A percentile compares a stretch with the other conserved stretches of the same genome.
Conservation (phyloP, 2,797 vertebrate species). For the Centroberyx gerrardi region DNA sequence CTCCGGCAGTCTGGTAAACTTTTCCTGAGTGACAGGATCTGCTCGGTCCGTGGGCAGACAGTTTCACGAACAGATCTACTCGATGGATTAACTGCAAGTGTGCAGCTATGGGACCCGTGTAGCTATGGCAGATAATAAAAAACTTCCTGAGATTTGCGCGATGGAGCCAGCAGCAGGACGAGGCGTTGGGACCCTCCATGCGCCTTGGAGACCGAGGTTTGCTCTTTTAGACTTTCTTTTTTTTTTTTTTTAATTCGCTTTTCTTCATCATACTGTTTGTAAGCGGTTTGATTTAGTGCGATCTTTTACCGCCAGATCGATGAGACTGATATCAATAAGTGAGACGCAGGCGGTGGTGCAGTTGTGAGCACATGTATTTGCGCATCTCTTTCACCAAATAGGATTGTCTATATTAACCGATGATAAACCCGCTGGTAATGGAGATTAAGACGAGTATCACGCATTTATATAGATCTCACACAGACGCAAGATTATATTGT, state of each 20-base stretch:
- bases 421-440: no score
- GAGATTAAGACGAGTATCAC: no score
- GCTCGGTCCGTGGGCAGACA: slow-evolving; percentile 8
- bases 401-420: no score
- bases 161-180: slow-evolving; percentile 71
- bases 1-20: slow-evolving; percentile 44
- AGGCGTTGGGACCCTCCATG: slow-evolving; percentile 48
- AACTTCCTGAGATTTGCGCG: slow-evolving; percentile 29
- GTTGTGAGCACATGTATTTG: no score
- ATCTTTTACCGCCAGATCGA: no score
- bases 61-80: neutral
- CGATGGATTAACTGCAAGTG: slow-evolving; percentile 6
- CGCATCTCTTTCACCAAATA: no score
- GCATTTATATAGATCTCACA: no score
- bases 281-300: neutral
- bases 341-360: no score
- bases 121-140: neutral
- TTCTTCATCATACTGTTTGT: rapidly evolving
- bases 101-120: slow-evolving; percentile 35
- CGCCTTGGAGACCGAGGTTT: slow-evolving; percentile 71
- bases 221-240: slow-evolving; percentile 25
- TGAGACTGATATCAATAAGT: no score
- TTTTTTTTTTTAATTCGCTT: neutral
- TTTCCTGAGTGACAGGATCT: slow-evolving; percentile 63
- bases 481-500: no score